Evolutionary conservation across 2,888 invertebrate genomes (phyloP), one percentile per base, ranked within the genome.

Genomic region (Orthosia cruda): DNA sequence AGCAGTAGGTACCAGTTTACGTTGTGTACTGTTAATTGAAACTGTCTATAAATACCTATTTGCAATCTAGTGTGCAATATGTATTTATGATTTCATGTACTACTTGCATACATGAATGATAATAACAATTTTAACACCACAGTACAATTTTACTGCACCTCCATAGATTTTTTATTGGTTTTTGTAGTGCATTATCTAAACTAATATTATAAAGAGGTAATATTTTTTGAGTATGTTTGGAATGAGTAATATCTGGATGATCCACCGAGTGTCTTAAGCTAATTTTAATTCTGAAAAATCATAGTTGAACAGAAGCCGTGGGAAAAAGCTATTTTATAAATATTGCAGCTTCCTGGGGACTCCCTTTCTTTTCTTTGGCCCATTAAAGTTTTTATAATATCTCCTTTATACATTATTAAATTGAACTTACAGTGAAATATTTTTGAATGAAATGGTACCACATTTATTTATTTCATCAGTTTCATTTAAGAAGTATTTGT

Each of bases 1-100:
- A n/a, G n/a, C 9, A 40, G 40, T 40, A 40, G 40, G 52, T n/a
- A 63, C 7, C n/a, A 12, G 40, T 64, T 52, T n/a, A 23, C 3
- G 9, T 70, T 13, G 1, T n/a, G n/a, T 23, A 15, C 15, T 32
- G 13, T 32, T 58, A 26, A 49, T 40, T 47, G 20, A 54, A 11
- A 20, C 15, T 20, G 23, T 40, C 45, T 50, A 40, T 62, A 81
- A 40, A 77, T 62, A 62, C 47, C 5, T 74, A 54, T 4, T 63
- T 58, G 26, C 40, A 75, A 63, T 57, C 4, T 18, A n/a, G 40
- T 76, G 40, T 76, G 62, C 82, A 81, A 81, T 67, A 67, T 67
- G 49, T 57, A 66, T 9, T 63, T 58, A 81, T 76, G 40, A 75
- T 67, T 81, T 67, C 49, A 54, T 64, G 58, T 74, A 64, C 20